Percentiles rank a stretch among this genome's conserved stretches.
These are phyloP conservation scores for Bombus fervidus DNA, from an alignment of 1,140 invertebrate species.

Conservation along the genomic window DNA sequence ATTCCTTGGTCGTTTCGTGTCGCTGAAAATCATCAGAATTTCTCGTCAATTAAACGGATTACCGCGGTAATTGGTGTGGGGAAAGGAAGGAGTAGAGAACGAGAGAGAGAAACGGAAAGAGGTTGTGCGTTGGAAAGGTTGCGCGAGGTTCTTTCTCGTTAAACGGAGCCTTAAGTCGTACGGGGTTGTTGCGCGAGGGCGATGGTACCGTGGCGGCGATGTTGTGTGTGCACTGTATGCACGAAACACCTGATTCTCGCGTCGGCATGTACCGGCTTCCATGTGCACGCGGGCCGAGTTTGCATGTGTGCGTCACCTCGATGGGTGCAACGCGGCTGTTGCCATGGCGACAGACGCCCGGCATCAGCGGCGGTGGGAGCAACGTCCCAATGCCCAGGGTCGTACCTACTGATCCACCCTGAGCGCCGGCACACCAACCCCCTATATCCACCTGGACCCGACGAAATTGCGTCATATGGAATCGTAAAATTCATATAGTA, in stretches of 20 bases:
- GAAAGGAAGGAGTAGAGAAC: too few relatives aligned
- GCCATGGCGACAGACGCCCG: conserved; percentile 83
- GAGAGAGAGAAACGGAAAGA: too few relatives aligned
- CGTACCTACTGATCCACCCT: conserved; percentile 77
- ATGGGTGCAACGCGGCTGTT: conserved; percentile 81
- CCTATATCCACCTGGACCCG: conserved; percentile 42
- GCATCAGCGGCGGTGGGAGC: conserved; percentile 78
- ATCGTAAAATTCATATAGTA: background rate
- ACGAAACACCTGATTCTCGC: conserved; percentile 60
- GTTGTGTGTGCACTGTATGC: conserved; percentile 30
- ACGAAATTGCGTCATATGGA: conserved; percentile 47
- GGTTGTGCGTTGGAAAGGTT: background rate
- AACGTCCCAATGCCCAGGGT: conserved; percentile 80
- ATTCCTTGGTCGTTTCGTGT: background rate
- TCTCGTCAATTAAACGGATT: conserved; percentile 28
- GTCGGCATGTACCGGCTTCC: conserved; percentile 46
- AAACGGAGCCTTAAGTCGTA: conserved; percentile 19
- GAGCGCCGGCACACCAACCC: conserved; percentile 53
- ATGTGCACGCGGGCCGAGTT: conserved; percentile 37
- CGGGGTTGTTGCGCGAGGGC: conserved; percentile 45
- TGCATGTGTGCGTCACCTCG: conserved; percentile 69
- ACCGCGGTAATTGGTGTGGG: conserved; percentile 12
- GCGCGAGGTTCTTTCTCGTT: conserved; percentile 1
- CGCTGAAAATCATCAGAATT: conserved; percentile 20
- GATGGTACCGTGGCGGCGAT: conserved; percentile 16